Base-by-base conservation (phyloP, 2,888 invertebrate species). In the Chouioia cunea region DNA sequence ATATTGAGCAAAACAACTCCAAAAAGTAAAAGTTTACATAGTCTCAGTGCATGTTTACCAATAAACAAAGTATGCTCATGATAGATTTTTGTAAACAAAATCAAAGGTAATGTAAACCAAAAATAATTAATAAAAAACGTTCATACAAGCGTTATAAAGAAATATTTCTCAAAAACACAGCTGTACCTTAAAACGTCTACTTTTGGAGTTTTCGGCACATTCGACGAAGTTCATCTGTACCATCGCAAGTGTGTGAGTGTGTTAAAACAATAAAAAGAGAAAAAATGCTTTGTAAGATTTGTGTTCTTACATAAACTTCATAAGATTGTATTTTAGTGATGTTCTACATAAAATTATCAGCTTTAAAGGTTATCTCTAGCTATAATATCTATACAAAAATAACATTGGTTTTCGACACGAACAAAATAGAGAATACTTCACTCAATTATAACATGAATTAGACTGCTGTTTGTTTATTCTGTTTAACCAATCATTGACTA, bases 111-210 rank as follows among this genome's bases (percentile, higher is more conserved):
- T 54, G n/a, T 59, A 36, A 63, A 66, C 27, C 20, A 56, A 69
- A 62, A 65, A 70, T 54, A 65, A 69, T 59, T 63, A 22, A 65
- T 62, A 47, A 18, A 62, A 20, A 50, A 60, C 69, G 65, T 65
- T 72, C 58, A 63, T 20, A 69, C 62, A 69, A 66, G 70, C 70
- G 59, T 64, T 63, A 56, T 16, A 27, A 53, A 73, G 64, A 43
- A 44, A 63, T 54, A 43, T 66, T 66, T 59, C 64, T 70, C 27
- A 73, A 63, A 68, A 71, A 68, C 65, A 73, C 70, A 68, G 58
- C 68, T 71, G 71, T 73, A 73, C 70, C 71, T 71, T 71, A 71
- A 71, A 73, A 73, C 71, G 73, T 71, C 68, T 70, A 73, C 73
- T 73, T 73, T 71, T 73, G 73, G 73, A 73, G 73, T 73, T 71